Percentiles rank a stretch among this genome's conserved stretches.
phyloP scores from a whole-genome alignment of 1,140 invertebrate species.

The Oryctes rhinoceros region DNA sequence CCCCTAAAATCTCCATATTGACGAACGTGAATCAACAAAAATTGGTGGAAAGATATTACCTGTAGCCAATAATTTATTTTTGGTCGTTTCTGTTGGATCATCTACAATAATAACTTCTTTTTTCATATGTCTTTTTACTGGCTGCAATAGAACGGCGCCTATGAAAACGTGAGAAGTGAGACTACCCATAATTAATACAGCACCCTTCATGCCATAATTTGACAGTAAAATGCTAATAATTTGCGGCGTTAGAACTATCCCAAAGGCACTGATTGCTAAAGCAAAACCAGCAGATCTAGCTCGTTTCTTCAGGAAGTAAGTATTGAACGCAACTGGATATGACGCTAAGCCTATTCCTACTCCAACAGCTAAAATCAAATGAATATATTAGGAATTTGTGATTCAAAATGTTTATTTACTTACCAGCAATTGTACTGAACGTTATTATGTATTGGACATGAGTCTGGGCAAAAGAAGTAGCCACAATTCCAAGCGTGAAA shows the following conservation, averaged over 20 bases:
- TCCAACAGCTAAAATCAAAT: constrained; percentile 63
- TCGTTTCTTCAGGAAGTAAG: constrained; percentile 61
- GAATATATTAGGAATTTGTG: not conserved
- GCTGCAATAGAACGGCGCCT: constrained; percentile 61
- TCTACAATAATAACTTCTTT: constrained; percentile 31
- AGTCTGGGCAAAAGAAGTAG: constrained; percentile 58
- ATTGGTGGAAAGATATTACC: not conserved
- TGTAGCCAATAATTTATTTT: not conserved
- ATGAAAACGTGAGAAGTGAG: constrained; percentile 59
- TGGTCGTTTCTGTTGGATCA: not conserved
- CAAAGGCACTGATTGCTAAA: constrained; percentile 61
- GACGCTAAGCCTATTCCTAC: constrained; percentile 69
- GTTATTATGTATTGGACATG: not conserved
- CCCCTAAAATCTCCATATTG: not conserved
- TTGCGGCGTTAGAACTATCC: constrained; percentile 63
- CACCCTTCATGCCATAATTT: constrained; percentile 58
- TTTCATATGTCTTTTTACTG: constrained; percentile 65
- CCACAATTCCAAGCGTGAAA: constrained; percentile 64
- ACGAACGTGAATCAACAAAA: not conserved
- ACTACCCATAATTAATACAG: constrained; percentile 60
- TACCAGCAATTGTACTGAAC: not conserved
- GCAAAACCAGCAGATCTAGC: constrained; percentile 61
- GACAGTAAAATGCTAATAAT: constrained; percentile 58
- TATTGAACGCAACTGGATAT: constrained; percentile 63
- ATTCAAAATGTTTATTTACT: not conserved